Conservation (phyloP, 2,888 invertebrate species). For the Alcis repandata region DNA sequence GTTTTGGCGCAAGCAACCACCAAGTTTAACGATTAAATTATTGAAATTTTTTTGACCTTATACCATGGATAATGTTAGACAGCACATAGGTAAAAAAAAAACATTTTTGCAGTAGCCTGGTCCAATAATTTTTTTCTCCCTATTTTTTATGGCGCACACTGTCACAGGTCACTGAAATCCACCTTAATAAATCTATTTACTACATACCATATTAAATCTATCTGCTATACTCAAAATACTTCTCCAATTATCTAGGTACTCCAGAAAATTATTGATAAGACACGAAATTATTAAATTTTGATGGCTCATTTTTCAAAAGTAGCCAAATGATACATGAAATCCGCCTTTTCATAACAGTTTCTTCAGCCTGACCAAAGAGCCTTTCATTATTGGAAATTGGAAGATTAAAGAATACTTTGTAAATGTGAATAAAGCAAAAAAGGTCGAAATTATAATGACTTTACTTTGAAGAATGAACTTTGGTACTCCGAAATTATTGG, state of each 20-base stretch:
- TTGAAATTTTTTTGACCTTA: conserved; percentile 7
- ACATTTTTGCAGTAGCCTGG: no score
- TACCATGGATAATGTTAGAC: not conserved
- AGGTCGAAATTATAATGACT: conserved; percentile 28
- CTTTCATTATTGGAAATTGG: conserved; percentile 28
- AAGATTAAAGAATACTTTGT: conserved; percentile 33
- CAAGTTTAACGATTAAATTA: conserved; percentile 22
- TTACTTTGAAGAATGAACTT: conserved; percentile 16
- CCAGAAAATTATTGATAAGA: no score
- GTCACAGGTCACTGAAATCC: no score
- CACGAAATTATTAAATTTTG: not conserved
- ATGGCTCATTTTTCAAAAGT: conserved; percentile 14
- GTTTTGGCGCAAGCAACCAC: conserved; percentile 18
- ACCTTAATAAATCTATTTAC: no score
- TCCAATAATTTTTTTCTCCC: no score
- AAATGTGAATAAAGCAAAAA: conserved; percentile 18
- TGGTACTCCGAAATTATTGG: conserved; percentile 20
- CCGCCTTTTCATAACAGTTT: conserved; percentile 12
- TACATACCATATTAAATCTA: no score
- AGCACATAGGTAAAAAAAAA: no score
- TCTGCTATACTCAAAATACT: no score
- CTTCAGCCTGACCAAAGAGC: conserved; percentile 12
- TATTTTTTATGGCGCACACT: no score
- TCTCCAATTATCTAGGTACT: no score
- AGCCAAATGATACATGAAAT: conserved; percentile 5